Conservation (phyloP, 2,888 invertebrate genomes). For the Tillus elongatus region DNA sequence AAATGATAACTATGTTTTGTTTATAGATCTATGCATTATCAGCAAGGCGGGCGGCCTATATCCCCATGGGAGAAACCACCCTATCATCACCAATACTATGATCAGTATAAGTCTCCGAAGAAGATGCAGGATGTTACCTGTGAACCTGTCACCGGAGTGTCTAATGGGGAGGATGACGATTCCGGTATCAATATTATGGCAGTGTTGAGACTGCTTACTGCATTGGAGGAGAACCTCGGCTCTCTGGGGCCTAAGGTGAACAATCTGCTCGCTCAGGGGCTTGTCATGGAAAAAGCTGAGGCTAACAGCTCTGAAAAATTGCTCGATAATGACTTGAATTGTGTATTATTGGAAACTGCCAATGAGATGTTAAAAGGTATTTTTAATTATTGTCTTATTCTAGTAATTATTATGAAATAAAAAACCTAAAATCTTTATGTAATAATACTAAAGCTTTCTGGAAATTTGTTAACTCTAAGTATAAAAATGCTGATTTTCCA, state of each 20-base stretch:
- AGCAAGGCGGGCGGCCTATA: no score
- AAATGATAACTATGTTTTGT: no score
- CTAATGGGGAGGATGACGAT: slow-evolving; percentile 50
- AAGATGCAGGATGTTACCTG: slow-evolving; percentile 34
- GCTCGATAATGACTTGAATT: slow-evolving; percentile 60
- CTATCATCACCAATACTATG: no score
- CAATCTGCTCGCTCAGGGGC: slow-evolving; percentile 64
- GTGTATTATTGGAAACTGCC: slow-evolving; percentile 72
- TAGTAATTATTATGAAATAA: no score
- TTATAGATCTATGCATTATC: no score
- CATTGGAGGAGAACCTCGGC: slow-evolving; percentile 75
- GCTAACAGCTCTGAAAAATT: slow-evolving; percentile 69
- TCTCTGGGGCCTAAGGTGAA: slow-evolving; percentile 73
- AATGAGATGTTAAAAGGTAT: slow-evolving; percentile 80
- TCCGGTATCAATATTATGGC: slow-evolving; percentile 46
- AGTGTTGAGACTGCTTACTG: slow-evolving; percentile 66
- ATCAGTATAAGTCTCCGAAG: slow-evolving; percentile 33
- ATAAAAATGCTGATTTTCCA: no score
- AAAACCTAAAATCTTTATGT: no score
- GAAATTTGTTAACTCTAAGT: no score
- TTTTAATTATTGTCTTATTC: no score
- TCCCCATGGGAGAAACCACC: neutral
- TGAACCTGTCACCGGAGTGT: slow-evolving; percentile 25
- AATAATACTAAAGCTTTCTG: no score
- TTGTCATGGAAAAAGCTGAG: slow-evolving; percentile 65